Base-by-base conservation (phyloP, 2,797 vertebrate species). In the Eidolon dupreanum region DNA sequence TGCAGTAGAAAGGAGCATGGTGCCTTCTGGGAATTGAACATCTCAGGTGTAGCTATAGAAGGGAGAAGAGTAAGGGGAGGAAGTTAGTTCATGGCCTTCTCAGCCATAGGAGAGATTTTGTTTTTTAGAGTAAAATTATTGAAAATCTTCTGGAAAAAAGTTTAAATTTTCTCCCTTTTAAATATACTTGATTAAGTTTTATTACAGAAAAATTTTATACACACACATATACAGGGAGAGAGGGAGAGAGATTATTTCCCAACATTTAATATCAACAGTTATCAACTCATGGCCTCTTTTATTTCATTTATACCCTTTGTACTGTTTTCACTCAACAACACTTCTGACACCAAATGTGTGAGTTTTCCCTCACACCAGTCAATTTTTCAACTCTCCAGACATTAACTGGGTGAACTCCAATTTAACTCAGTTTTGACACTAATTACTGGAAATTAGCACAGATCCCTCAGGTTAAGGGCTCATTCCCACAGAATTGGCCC, bases 101-200 rank as follows among this genome's bases (percentile, higher is more conserved):
- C 22, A 8, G 9, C 53, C 6, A 66, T 12, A 82, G 33, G 33
- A 59, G 36, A 71, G 55, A 53, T 82, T 87, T 71, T 90, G 43
- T 83, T 96, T 55, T 95, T 75, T 88, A 49, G n/a, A 77, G 46
- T 71, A 83, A 90, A 73, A 78, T 16, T 87, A n/a, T 66, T 65
- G 41, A 75, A 89, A 41, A 77, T 7, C 13, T 78, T 43, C 36
- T 83, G 41, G 41, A 83, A 77, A 92, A 88, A 51, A 8, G 22
- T 82, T 28, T 28, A 22, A 75, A 6, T 77, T 66, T 84, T 74
- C 26, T 28, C 15, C 16, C 20, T 57, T 66, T 75, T n/a, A 85
- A 84, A 89, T 49, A 79, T 53, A 46, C 31, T 77, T 82, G 26
- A 57, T 92, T 84, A 73, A 73, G 24, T 89, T 79, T 71, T 93